Base-by-base conservation (phyloP, 2,113 vertebrate species). In the Hippocampus barbouri region DNA sequence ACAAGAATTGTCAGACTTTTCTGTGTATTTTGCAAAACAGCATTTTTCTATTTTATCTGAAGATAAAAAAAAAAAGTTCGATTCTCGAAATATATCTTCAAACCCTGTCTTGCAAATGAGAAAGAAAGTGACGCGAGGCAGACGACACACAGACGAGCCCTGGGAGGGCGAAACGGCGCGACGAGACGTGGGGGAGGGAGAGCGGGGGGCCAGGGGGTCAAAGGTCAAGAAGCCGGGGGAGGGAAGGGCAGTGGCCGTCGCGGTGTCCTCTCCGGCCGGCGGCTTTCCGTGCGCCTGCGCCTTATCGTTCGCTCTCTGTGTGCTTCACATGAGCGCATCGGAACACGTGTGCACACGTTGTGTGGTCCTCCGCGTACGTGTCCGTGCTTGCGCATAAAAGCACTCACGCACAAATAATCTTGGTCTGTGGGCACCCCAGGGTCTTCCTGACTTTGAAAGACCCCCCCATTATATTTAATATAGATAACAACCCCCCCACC, bases 211-310 rank as follows among this genome's bases (percentile, higher is more conserved):
- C 23, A 4, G 2, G 25, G 59, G 59, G 16, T 85, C 1, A 82
- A 74, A 78, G 77, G 86, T 87, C 74, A 89, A 87, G 87, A 88
- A 79, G 79, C 83, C 21, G 76, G 81, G 83, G 30, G 3, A 79
- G 79, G 75, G 78, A 78, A 84, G 72, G 80, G 73, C 60, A 75
- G 73, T 54, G 38, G 66, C 83, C 83, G 85, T 81, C 78, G 73
- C 74, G 72, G 53, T 63, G 83, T 83, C 79, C 75, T 79, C 74
- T 54, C 69, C 77, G 80, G 80, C 25, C 38, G 56, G 30, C 1
- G 11, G 34, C 30, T 87, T 83, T 89, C 77, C 85, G 78, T 38
- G 82, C 79, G 49, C 66, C 71, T 40, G 8, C 66, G 68, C 65
- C 54, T 74, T 59, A 40, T 40, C 67, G 62, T 78, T 56, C 14